Percentiles rank a stretch among this genome's conserved stretches.
Evolutionary conservation across 2,888 invertebrate species (phyloP).

Genomic region (Lysandra bellargus): DNA sequence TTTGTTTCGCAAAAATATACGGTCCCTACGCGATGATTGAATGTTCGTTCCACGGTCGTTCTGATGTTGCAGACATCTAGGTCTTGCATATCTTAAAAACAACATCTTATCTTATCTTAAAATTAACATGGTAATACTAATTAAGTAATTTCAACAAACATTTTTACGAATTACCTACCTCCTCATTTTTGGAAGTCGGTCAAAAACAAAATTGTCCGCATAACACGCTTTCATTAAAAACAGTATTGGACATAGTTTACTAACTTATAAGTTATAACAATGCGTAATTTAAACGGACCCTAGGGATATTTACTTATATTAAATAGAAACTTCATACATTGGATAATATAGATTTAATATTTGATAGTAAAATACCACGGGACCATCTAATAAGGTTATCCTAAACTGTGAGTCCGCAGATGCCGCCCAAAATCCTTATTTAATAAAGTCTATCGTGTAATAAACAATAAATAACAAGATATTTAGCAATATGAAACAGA

Average conservation of each 20-base stretch:
- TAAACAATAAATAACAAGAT: too few species aligned
- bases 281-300: slow-evolving; percentile 9
- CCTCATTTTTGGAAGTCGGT: too few species aligned
- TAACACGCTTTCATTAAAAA: background rate
- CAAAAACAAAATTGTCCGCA: background rate
- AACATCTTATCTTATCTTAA: too few species aligned
- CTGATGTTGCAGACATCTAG: too few species aligned
- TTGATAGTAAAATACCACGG: slow-evolving; percentile 1
- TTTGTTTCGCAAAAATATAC: too few species aligned
- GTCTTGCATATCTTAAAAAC: too few species aligned
- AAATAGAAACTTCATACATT: slow-evolving; percentile 18
- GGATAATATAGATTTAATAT: slow-evolving; percentile 2
- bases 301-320: background rate
- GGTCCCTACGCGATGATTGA: too few species aligned
- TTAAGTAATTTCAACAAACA: background rate
- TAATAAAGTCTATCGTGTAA: slow-evolving; percentile 43
- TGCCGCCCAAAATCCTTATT: slow-evolving; percentile 43
- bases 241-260: background rate
- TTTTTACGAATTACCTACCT: background rate
- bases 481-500: too few species aligned
- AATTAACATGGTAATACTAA: too few species aligned
- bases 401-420: slow-evolving; percentile 30
- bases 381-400: slow-evolving; percentile 14
- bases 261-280: background rate
- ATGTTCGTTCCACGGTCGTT: too few species aligned